Percentiles rank a stretch among this genome's conserved stretches.
phyloP scores from a whole-genome alignment of 1,140 invertebrate species.

The Dreissena polymorpha region DNA sequence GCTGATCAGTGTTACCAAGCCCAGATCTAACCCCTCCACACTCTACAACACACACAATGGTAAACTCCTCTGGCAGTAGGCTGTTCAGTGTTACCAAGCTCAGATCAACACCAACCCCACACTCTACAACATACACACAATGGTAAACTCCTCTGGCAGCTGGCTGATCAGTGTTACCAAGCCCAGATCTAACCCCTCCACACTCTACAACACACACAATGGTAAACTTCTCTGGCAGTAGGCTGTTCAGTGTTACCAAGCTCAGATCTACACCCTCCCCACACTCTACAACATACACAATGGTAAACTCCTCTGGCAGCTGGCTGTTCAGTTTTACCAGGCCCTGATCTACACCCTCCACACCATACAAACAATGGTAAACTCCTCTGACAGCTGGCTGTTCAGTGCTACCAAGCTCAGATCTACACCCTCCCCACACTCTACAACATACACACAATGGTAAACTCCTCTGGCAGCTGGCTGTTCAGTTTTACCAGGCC shows the following conservation, averaged over 20 bases:
- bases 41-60: too few species aligned
- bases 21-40: slow-evolving; percentile 61
- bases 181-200: slow-evolving; percentile 62
- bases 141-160: slow-evolving; percentile 67
- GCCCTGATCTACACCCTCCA: slow-evolving; percentile 62
- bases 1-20: slow-evolving; percentile 61
- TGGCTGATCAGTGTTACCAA: slow-evolving; percentile 61
- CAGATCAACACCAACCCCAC: slow-evolving; percentile 61
- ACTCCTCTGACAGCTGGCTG: slow-evolving; percentile 65
- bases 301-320: slow-evolving; percentile 67
- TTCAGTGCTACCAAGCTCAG: slow-evolving; percentile 62
- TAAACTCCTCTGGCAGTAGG: slow-evolving; percentile 66
- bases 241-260: slow-evolving; percentile 60
- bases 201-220: too few species aligned
- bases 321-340: slow-evolving; percentile 61
- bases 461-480: slow-evolving; percentile 66
- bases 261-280: slow-evolving; percentile 64
- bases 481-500: slow-evolving; percentile 62
- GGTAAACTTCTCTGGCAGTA: slow-evolving; percentile 66
- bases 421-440: slow-evolving; percentile 58
- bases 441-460: too few species aligned
- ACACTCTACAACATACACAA: slow-evolving; percentile 59
- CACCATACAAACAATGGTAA: slow-evolving; percentile 61
- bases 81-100: slow-evolving; percentile 63
- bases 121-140: too few species aligned